Evolutionary conservation across 1,140 invertebrate species (phyloP), one percentile per base, ranked within the genome.

Genomic region (Venturia canescens): DNA sequence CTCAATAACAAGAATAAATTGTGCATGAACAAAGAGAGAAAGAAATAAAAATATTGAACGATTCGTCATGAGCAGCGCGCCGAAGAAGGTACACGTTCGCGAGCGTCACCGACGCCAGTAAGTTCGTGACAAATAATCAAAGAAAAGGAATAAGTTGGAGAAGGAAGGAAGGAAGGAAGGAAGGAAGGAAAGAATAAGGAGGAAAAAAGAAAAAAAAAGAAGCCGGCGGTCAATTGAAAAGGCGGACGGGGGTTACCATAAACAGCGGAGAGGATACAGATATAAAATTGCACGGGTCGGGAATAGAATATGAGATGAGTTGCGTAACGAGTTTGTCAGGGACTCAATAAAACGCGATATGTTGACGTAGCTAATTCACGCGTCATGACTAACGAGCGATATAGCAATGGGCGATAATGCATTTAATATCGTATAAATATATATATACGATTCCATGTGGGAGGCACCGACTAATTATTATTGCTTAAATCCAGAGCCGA

Each of bases 281-380:
- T 57, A 57, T 5, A 57, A 57, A 57, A 57, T n/a, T n/a, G 53
- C 21, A 57, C 53, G 53, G 21, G 53, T 18, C 18, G 53, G 21
- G 53, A 57, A 57, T 57, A 57, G 53, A 57, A 57, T 57, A 78
- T 76, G 66, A 71, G 48, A 44, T 66, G 34, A 27, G 70, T 80
- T 77, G 75, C 80, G 60, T 50, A 78, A 81, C 29, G 27, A 9
- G 16, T 16, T 21, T 57, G 34, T 44, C 38, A 44, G 16, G 50
- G 38, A 27, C 38, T 57, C 74, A 72, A 81, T 57, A 81, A 78
- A 81, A 71, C 53, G 80, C 53, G 80, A 50, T 70, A 81, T 60
- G 29, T 15, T 60, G 34, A 67, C 29, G 38, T 38, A 63, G 69
- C 70, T 27, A 48, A 70, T 80, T 71, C 74, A 15, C 63, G 63